Base-by-base conservation (phyloP, 2,888 invertebrate genomes). In the Drosophila quinaria region DNA sequence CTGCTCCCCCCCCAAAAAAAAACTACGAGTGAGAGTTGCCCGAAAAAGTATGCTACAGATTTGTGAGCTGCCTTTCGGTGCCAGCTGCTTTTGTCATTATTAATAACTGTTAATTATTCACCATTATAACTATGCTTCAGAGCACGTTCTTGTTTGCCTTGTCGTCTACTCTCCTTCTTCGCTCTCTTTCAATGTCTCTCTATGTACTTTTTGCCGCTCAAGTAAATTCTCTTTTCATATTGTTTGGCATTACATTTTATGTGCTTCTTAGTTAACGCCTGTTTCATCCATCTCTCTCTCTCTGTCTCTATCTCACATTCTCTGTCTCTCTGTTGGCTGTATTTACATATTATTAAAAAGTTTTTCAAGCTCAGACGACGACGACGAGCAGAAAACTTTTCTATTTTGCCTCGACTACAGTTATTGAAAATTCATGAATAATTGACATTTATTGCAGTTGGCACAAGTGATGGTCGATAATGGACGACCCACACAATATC, bases 61-160 rank as follows among this genome's bases (percentile, higher is more conserved):
- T 63, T 72, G 73, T 66, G 54, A 52, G 76, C 50, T 62, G 76
- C 63, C 64, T 63, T 47, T 76, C 46, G 58, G 71, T 60, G 83
- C 81, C 91, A 90, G 91, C 89, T 91, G 91, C 77, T 90, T 89
- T 89, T 91, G 91, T 89, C 91, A 89, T 91, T 91, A 91, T 91
- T 91, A 91, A 91, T 91, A 90, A 90, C 90, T 90, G 91, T 91
- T 91, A 91, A 91, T 91, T 91, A 91, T 91, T 91, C 90, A 91
- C 90, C 90, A 87, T 80, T 78, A 77, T 70, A 84, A 75, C 82
- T 77, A 72, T 74, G 76, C 69, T 69, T 55, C 55, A 58, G 65
- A 75, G 75, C 79, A 83, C 81, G 86, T 72, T 64, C 70, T 68
- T 76, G 67, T 77, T 72, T 63, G 77, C 71, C 71, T 70, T 72